Evolutionary conservation across 2,888 invertebrate genomes (phyloP).

Genomic region (Andrena bicolor): DNA sequence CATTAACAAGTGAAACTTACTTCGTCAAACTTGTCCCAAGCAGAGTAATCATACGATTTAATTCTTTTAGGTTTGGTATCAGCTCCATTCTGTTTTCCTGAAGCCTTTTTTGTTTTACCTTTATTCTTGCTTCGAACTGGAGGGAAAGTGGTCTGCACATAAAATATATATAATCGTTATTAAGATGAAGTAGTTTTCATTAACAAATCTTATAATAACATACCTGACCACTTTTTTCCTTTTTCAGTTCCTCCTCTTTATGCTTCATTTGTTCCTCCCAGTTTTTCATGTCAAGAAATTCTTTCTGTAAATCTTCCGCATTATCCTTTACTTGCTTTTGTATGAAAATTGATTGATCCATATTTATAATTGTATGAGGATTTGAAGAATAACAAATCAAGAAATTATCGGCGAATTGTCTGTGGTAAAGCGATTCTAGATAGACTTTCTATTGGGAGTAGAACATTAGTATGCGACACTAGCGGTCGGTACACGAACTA

Average conservation of each 20-base stretch:
- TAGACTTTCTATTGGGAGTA: too few species aligned
- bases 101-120: slow-evolving; percentile 30
- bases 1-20: slow-evolving; percentile 83
- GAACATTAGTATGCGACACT: too few species aligned
- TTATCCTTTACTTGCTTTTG: slow-evolving; percentile 91
- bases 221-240: slow-evolving; percentile 76
- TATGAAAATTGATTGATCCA: slow-evolving; percentile 88
- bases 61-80: slow-evolving; percentile 85
- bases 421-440: too few species aligned
- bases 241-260: slow-evolving; percentile 88
- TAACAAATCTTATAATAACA: neutral
- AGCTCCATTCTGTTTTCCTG: slow-evolving; percentile 59
- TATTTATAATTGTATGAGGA: slow-evolving; percentile 70
- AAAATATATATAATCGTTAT: slow-evolving; percentile 5
- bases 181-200: neutral
- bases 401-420: neutral
- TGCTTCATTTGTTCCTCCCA: slow-evolving; percentile 91
- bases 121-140: slow-evolving; percentile 86
- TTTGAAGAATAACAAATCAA: neutral
- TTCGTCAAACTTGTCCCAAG: slow-evolving; percentile 93
- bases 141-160: slow-evolving; percentile 84
- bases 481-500: too few species aligned
- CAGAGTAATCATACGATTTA: slow-evolving; percentile 88
- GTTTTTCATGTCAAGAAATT: slow-evolving; percentile 90
- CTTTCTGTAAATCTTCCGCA: slow-evolving; percentile 89